Conservation (phyloP, 53 echinoderm and acorn worm species). For the Zoroaster sp. region DNA sequence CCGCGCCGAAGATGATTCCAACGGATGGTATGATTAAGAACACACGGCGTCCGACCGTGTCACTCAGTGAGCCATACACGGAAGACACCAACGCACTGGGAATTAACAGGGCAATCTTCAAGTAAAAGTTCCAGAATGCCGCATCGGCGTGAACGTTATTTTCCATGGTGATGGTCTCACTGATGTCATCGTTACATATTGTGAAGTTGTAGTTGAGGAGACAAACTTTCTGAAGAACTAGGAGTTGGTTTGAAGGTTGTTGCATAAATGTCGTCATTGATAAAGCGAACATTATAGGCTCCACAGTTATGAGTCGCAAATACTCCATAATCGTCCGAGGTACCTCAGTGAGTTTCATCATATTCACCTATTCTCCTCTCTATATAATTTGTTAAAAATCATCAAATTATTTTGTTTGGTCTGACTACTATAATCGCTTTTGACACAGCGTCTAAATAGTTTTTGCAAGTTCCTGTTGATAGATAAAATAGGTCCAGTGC, state of each 20-base stretch:
- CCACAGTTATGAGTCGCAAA: slow-evolving; percentile 66
- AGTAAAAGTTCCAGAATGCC: slow-evolving; percentile 69
- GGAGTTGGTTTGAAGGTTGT: slow-evolving; percentile 59
- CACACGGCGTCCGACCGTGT: slow-evolving; percentile 54
- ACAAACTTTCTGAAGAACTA: slow-evolving; percentile 76
- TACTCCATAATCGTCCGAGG: background rate
- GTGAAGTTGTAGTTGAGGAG: slow-evolving; percentile 3
- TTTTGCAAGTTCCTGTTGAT: too few relatives aligned
- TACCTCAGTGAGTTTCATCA: background rate
- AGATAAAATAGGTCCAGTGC: too few relatives aligned
- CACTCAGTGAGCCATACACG: slow-evolving; percentile 65
- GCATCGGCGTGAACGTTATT: slow-evolving; percentile 65
- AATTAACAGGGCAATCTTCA: slow-evolving; percentile 49
- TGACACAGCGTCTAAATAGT: too few relatives aligned
- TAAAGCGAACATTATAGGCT: slow-evolving; percentile 73
- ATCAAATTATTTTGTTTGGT: too few relatives aligned
- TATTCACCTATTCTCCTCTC: too few relatives aligned
- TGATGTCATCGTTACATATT: slow-evolving; percentile 2
- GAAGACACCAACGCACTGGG: slow-evolving; percentile 66
- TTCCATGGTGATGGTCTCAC: slow-evolving; percentile 25
- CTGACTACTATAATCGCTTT: too few relatives aligned
- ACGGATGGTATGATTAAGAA: slow-evolving; percentile 62
- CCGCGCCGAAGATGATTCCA: slow-evolving; percentile 36
- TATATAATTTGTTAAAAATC: too few relatives aligned
- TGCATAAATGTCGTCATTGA: slow-evolving; percentile 70